Conservation (phyloP, 64 coral and sea anemone species). For the Porites australiensis region DNA sequence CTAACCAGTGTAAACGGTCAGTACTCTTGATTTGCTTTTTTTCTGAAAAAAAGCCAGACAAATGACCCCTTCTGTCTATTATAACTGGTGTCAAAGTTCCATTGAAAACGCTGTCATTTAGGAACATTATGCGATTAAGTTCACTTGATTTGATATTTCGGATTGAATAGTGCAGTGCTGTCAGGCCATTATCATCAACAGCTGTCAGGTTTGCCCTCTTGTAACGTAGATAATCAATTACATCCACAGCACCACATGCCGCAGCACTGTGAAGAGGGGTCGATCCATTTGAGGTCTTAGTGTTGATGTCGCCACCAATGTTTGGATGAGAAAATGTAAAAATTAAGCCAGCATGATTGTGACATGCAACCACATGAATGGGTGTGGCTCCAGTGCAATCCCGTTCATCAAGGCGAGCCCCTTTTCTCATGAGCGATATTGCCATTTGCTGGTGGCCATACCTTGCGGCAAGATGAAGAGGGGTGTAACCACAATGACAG, state of each 20-base stretch:
- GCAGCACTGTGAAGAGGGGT: slow-evolving; percentile 39
- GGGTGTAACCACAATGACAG: slow-evolving; percentile 13
- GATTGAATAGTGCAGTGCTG: too few species aligned
- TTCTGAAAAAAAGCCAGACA: not conserved
- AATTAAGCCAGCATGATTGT: not conserved
- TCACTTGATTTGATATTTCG: too few species aligned
- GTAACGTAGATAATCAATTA: not conserved
- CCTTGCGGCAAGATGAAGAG: not conserved
- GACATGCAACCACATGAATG: slow-evolving; percentile 35
- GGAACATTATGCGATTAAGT: too few species aligned
- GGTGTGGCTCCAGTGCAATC: slow-evolving; percentile 43
- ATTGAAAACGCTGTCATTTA: too few species aligned
- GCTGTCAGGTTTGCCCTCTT: slow-evolving; percentile 10
- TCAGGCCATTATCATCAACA: slow-evolving; percentile 7
- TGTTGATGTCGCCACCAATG: not conserved
- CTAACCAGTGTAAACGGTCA: not conserved
- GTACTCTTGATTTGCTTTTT: not conserved
- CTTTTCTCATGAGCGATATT: not conserved
- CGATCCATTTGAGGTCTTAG: slow-evolving; percentile 28
- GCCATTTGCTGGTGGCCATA: not conserved
- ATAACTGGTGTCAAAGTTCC: too few species aligned
- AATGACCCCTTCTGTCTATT: not conserved
- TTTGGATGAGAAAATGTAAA: too few species aligned
- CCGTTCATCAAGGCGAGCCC: not conserved
- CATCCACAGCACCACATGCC: not conserved